Evolutionary conservation across 2,797 vertebrate genomes (phyloP), one percentile per base, ranked within the genome.

Genomic region (Syngnathus rostellatus): DNA sequence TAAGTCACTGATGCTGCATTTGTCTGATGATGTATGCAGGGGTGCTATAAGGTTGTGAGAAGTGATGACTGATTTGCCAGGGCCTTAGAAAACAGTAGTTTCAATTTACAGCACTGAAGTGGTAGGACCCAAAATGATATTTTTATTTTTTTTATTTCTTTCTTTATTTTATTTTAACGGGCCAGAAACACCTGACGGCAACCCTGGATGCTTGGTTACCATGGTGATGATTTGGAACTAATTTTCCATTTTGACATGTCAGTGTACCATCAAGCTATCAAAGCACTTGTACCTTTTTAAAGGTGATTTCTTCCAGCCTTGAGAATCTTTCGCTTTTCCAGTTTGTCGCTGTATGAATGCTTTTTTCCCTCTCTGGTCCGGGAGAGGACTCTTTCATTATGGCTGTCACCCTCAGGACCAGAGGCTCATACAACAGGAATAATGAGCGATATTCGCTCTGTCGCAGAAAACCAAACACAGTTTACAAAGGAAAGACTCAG

Each of bases 401-500:
- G 61, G 64, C 74, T 70, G 76, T 85, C 82, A 79, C 71, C 81
- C 72, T 40, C 41, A 70, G 70, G 83, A 81, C 69, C 67, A 54
- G 31, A 31, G 48, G 45, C 72, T 79, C 69, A 75, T 75, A 77
- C 71, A 75, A 76, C 69, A 81, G 72, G 69, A 77, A 84, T 84
- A 82, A 85, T 81, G 73, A 85, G 75, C 69, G 64, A 71, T 72
- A 80, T 74, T 75, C 69, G 70, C 70, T 81, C 76, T 61, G 70
- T 74, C 21, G 66, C 71, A 68, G 68, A 17, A 38, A 83, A 73
- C 69, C 73, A 76, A 81, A 77, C 71, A 68, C 70, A 73, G 54
- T 79, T 79, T 71, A 86, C 66, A 83, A 85, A 82, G 23, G 81
- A 69, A 23, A 58, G 67, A 79, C 79, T 78, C 70, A 10, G 6